Evolutionary conservation across 2,888 invertebrate species (phyloP).

Genomic region (Lucinisca nassula): DNA sequence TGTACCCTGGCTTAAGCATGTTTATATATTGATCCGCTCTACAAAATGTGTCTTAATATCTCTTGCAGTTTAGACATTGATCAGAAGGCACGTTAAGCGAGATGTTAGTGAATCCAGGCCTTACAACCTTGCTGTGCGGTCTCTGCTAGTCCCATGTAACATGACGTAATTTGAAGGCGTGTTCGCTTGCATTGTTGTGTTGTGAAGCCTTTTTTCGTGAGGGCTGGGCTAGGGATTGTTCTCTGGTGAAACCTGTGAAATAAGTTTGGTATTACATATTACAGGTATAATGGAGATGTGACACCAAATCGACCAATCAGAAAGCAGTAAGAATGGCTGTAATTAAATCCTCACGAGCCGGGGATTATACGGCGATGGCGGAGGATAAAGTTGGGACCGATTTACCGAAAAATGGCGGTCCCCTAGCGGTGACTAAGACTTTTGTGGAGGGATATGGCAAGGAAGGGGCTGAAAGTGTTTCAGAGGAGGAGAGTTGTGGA

Average conservation of each 20-base stretch:
- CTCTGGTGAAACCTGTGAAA: not conserved
- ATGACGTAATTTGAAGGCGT: too few species aligned
- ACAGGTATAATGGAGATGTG: constrained; percentile 7
- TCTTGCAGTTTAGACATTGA: too few species aligned
- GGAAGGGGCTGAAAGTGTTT: not conserved
- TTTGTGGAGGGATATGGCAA: constrained; percentile 53
- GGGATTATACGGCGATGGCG: constrained; percentile 66
- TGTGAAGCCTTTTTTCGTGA: too few species aligned
- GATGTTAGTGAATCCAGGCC: too few species aligned
- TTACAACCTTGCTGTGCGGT: too few species aligned
- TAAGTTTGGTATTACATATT: not conserved
- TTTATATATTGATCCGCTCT: too few species aligned
- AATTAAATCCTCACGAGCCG: constrained; percentile 45
- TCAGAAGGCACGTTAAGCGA: too few species aligned
- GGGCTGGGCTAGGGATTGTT: not conserved
- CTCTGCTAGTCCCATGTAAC: too few species aligned
- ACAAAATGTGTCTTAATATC: too few species aligned
- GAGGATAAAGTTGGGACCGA: constrained; percentile 42
- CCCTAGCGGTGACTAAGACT: constrained; percentile 31
- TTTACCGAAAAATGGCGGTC: constrained; percentile 48
- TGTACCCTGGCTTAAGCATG: too few species aligned
- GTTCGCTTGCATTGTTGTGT: too few species aligned
- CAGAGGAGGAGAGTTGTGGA: constrained; percentile 89
- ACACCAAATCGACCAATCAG: constrained; percentile 28
- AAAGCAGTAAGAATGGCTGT: constrained; percentile 49